Evolutionary conservation across 2,888 invertebrate genomes (phyloP).

Genomic region (Yponomeuta plumbellus): DNA sequence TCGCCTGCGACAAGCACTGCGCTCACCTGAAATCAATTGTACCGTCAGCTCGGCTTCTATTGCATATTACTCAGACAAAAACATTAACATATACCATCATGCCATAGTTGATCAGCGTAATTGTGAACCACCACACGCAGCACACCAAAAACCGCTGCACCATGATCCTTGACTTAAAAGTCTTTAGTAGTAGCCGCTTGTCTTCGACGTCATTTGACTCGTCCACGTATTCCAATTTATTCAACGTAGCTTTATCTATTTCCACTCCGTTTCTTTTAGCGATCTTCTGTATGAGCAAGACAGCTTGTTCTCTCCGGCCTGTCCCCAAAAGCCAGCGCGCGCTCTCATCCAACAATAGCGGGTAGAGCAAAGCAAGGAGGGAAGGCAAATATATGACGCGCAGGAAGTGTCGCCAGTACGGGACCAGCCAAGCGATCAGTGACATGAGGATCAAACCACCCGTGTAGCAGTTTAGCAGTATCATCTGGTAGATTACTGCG

Average conservation of each 20-base stretch:
- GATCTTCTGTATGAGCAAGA: conserved; percentile 53
- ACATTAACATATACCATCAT: conserved; percentile 47
- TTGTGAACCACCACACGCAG: conserved; percentile 68
- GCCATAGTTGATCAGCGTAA: conserved; percentile 67
- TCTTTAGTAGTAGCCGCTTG: conserved; percentile 50
- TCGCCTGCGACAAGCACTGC: conserved; percentile 64
- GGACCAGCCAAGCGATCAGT: conserved; percentile 59
- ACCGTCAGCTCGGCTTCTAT: background rate
- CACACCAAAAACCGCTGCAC: conserved; percentile 62
- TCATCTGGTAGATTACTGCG: conserved; percentile 61
- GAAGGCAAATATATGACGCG: conserved; percentile 64
- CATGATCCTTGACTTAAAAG: conserved; percentile 61
- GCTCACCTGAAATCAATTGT: conserved; percentile 33
- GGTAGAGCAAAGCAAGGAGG: conserved; percentile 53
- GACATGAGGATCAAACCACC: conserved; percentile 60
- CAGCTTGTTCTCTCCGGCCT: conserved; percentile 50
- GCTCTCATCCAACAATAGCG: conserved; percentile 63
- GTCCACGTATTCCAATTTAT: conserved; percentile 49
- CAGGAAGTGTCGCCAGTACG: conserved; percentile 65
- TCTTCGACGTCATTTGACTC: conserved; percentile 46
- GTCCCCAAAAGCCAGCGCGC: conserved; percentile 67
- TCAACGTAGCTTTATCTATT: conserved; percentile 43
- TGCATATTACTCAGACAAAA: no score
- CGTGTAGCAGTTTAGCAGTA: conserved; percentile 63
- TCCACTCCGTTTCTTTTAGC: conserved; percentile 51